Evolutionary conservation across 2,888 invertebrate genomes (phyloP).

Genomic region (Cerceris ruficornis): DNA sequence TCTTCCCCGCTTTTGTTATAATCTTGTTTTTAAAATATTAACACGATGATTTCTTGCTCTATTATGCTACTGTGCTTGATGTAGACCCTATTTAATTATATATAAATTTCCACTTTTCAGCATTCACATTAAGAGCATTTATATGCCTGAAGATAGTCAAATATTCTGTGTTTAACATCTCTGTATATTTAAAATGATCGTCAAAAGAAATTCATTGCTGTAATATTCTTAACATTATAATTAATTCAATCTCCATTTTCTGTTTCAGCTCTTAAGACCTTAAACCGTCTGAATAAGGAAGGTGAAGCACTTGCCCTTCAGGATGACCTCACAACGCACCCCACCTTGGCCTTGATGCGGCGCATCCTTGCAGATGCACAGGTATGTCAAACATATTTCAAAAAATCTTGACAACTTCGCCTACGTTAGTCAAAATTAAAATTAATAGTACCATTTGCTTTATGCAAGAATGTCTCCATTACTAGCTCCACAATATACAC

Average conservation of each 20-base stretch:
- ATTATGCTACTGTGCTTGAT: too few species aligned
- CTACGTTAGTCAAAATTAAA: too few species aligned
- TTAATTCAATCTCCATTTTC: background rate
- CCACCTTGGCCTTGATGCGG: conserved; percentile 93
- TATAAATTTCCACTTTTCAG: too few species aligned
- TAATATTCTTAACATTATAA: background rate
- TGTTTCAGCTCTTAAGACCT: conserved; percentile 78
- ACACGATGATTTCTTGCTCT: too few species aligned
- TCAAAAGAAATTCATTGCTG: background rate
- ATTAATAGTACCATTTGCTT: background rate
- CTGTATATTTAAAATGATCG: too few species aligned
- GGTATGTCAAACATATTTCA: conserved; percentile 82
- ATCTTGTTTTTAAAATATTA: too few species aligned
- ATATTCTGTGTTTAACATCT: too few species aligned
- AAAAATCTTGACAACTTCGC: background rate
- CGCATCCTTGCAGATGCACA: conserved; percentile 93
- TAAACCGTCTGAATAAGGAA: conserved; percentile 77
- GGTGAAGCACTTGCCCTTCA: conserved; percentile 78
- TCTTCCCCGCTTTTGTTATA: too few species aligned
- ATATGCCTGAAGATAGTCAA: too few species aligned
- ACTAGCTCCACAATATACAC: too few species aligned
- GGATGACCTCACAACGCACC: conserved; percentile 82
- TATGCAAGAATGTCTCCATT: background rate
- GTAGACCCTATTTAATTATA: too few species aligned
- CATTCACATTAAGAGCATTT: too few species aligned